Evolutionary conservation across 2,113 vertebrate species (phyloP).

Genomic region (Guaruba guarouba): DNA sequence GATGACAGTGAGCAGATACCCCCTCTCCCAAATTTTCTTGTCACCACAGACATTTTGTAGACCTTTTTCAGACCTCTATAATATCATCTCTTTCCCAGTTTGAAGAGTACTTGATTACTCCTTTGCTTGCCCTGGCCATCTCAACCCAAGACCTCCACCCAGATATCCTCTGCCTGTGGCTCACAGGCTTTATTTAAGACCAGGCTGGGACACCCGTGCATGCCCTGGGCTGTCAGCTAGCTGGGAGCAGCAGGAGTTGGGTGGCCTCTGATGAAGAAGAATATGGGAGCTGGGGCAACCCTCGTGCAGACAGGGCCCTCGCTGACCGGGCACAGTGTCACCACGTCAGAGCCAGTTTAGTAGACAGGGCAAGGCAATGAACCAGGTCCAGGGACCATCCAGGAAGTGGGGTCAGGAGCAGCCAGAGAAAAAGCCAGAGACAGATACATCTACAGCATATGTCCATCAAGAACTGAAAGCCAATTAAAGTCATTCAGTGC

Average conservation of each 20-base stretch:
- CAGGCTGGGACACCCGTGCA: accelerated
- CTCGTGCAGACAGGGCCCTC: not conserved
- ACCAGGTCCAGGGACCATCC: not conserved
- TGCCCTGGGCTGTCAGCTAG: not conserved
- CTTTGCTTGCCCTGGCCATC: not conserved
- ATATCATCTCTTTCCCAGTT: not conserved
- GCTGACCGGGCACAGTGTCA: accelerated
- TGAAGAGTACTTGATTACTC: not conserved
- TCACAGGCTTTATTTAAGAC: not conserved
- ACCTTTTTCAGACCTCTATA: not conserved
- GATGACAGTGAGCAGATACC: not conserved
- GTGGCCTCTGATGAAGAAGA: not conserved
- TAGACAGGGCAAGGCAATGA: not conserved
- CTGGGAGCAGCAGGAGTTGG: not conserved
- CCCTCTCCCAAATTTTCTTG: not conserved
- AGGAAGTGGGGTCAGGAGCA: not conserved
- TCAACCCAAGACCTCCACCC: not conserved
- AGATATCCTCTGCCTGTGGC: not conserved
- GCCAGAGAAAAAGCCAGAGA: not conserved
- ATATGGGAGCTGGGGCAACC: not conserved
- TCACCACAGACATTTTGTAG: not conserved
- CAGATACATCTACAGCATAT: not conserved
- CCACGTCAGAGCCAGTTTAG: not conserved
- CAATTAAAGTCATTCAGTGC: conserved; percentile 6
- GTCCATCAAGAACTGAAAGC: not conserved